These are phyloP conservation scores for Drosophila sucinea DNA, from an alignment of 1,140 invertebrate species.

Conservation along the genomic window DNA sequence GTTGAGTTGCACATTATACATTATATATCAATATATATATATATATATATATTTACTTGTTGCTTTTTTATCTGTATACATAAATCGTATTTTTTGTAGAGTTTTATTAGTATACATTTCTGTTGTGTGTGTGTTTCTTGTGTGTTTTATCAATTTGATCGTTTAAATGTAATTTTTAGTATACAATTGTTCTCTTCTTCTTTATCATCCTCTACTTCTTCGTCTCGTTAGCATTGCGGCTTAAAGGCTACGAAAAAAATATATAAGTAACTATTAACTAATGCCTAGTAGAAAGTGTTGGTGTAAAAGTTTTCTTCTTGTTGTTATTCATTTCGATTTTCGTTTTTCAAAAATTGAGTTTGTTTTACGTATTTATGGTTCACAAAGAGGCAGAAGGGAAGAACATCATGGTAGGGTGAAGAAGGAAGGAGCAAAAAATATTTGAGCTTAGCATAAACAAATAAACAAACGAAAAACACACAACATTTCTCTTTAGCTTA, in stretches of 20 bases:
- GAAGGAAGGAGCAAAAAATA: neutral
- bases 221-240: conserved; percentile 10
- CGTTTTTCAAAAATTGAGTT: neutral
- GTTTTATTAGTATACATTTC: conserved; percentile 8
- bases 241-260: conserved; percentile 18
- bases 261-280: conserved; percentile 21
- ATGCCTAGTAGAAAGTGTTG: conserved; percentile 13
- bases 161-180: conserved; percentile 15
- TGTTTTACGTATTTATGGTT: conserved; percentile 12
- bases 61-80: conserved; percentile 5
- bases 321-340: conserved; percentile 2
- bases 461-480: neutral
- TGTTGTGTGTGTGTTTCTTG: neutral
- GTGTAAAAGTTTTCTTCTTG: conserved; percentile 3
- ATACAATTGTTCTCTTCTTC: conserved; percentile 19
- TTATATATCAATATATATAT: conserved; percentile 8
- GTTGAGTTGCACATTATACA: conserved; percentile 10
- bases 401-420: neutral
- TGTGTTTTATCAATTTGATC: neutral
- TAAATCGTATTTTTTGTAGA: conserved; percentile 8
- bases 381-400: conserved; percentile 2
- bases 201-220: neutral
- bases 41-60: neutral
- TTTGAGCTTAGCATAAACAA: conserved; percentile 10
- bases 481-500: conserved; percentile 3